Evolutionary conservation across 2,888 invertebrate genomes (phyloP).

Genomic region (Peribatodes rhomboidaria): DNA sequence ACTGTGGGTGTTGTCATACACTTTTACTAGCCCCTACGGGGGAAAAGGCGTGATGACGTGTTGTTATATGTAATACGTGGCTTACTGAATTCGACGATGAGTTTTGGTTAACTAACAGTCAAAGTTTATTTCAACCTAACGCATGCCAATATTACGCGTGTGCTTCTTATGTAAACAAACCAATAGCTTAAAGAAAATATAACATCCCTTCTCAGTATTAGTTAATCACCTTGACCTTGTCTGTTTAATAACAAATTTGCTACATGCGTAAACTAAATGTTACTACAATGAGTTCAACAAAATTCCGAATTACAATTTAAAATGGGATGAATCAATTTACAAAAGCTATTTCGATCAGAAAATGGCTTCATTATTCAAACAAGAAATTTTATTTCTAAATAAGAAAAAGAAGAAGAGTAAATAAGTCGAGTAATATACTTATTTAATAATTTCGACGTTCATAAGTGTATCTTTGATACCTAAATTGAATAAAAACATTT

Average conservation of each 20-base stretch:
- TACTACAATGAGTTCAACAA: constrained; percentile 6
- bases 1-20: too few relatives aligned
- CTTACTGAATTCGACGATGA: too few relatives aligned
- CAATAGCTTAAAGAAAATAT: constrained; percentile 37
- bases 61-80: too few relatives aligned
- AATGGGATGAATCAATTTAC: not conserved
- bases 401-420: too few relatives aligned
- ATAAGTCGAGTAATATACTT: too few relatives aligned
- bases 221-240: constrained; percentile 41
- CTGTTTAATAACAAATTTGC: constrained; percentile 48
- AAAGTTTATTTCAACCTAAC: constrained; percentile 24
- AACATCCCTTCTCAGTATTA: constrained; percentile 44
- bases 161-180: constrained; percentile 38
- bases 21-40: too few relatives aligned
- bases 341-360: not conserved
- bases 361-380: not conserved
- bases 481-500: too few relatives aligned
- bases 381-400: too few relatives aligned
- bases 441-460: too few relatives aligned
- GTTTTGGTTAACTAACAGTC: constrained; percentile 8
- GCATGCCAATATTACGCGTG: constrained; percentile 25
- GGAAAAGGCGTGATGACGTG: too few relatives aligned
- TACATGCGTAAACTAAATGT: constrained; percentile 49
- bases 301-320: not conserved
- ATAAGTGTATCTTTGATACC: too few relatives aligned